phyloP scores from a whole-genome alignment of 2,888 invertebrate genomes.

The Rotaria sp. region DNA sequence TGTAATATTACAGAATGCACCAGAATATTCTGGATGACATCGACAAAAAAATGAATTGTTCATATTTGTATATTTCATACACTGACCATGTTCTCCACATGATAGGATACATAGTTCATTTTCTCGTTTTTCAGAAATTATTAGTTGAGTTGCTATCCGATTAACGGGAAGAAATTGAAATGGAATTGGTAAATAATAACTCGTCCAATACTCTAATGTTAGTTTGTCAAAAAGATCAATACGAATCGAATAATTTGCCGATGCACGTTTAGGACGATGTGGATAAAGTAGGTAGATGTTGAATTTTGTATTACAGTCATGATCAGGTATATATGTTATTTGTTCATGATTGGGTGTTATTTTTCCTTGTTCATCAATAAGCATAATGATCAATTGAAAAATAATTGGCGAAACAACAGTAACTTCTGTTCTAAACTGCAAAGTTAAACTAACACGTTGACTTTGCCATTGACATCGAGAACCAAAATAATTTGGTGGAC shows the following conservation, averaged over 20 bases:
- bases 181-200: background rate
- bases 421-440: too few relatives aligned
- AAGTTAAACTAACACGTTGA: too few relatives aligned
- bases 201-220: background rate
- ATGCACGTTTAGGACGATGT: background rate
- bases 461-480: too few relatives aligned
- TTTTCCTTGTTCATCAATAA: background rate
- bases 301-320: background rate
- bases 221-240: background rate
- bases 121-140: background rate
- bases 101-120: background rate
- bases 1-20: background rate
- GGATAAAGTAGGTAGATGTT: conserved; percentile 23
- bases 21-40: background rate
- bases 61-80: too few relatives aligned
- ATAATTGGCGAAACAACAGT: too few relatives aligned
- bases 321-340: background rate
- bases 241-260: background rate
- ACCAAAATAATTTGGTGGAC: too few relatives aligned
- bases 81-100: background rate
- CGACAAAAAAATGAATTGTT: background rate
- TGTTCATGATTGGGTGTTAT: background rate
- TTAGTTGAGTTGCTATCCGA: background rate
- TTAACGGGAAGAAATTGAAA: conserved; percentile 4
- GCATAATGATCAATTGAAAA: background rate